Conservation (phyloP, 2,113 vertebrate genomes). For the Leuciscus idus region DNA sequence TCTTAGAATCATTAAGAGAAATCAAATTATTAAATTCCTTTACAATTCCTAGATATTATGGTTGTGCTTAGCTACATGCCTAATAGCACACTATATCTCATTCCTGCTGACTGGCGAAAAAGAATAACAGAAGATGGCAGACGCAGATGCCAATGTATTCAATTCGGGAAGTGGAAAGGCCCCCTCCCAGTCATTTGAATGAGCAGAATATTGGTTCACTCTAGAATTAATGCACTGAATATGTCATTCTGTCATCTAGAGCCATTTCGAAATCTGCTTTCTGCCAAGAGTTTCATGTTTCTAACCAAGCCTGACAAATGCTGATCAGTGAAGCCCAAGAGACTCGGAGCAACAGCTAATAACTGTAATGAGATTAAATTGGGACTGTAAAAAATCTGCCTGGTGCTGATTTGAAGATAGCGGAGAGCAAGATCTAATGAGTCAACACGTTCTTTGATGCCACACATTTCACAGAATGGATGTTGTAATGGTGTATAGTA, state of each 20-base stretch:
- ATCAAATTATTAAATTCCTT: not conserved
- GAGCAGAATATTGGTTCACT: conserved; percentile 13
- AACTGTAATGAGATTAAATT: conserved; percentile 36
- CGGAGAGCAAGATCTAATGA: conserved; percentile 1
- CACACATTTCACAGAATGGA: not conserved
- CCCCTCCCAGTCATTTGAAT: conserved; percentile 20
- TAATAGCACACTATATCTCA: conserved; percentile 7
- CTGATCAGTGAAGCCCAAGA: conserved; percentile 17
- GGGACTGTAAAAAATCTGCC: not conserved
- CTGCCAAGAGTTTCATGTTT: conserved; percentile 36
- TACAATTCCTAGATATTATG: not conserved
- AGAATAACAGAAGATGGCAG: conserved; percentile 9
- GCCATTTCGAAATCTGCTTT: conserved; percentile 4
- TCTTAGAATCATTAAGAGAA: not conserved
- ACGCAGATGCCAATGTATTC: conserved; percentile 14
- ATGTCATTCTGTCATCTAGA: not conserved
- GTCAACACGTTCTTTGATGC: not conserved
- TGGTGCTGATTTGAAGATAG: conserved; percentile 20
- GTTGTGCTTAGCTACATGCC: not conserved
- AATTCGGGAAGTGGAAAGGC: not conserved
- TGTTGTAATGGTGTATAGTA: not conserved
- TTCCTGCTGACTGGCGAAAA: not conserved
- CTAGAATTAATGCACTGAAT: not conserved
- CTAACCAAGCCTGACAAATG: conserved; percentile 27
- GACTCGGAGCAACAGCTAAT: conserved; percentile 20